Evolutionary conservation across 2,113 vertebrate genomes (phyloP).

Genomic region (Engraulis encrasicolus): DNA sequence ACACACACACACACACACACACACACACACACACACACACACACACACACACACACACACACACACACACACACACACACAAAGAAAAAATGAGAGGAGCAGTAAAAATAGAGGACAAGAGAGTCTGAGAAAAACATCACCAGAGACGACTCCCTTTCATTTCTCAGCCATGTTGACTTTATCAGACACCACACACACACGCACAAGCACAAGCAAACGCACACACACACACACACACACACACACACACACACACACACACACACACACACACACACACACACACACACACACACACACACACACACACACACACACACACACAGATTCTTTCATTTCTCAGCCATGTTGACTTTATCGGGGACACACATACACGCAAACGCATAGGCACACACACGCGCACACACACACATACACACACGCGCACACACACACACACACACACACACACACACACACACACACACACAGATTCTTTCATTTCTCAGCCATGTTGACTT

Average conservation of each 20-base stretch:
- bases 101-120: too few species aligned
- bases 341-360: slow-evolving; percentile 9
- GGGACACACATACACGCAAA: background rate
- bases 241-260: background rate
- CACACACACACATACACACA: too few species aligned
- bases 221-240: slow-evolving; percentile 16
- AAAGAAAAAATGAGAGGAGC: background rate
- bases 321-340: background rate
- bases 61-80: background rate
- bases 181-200: too few species aligned
- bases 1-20: slow-evolving; percentile 14
- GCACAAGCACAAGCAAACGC: too few species aligned
- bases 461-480: background rate
- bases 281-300: background rate
- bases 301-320: too few species aligned
- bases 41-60: background rate
- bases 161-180: background rate
- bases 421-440: background rate
- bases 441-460: too few species aligned
- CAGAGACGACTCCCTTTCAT: background rate
- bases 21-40: background rate
- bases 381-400: background rate
- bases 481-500: slow-evolving; percentile 9
- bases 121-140: too few species aligned
- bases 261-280: too few species aligned